phyloP scores from a whole-genome alignment of 2,797 vertebrate genomes.

The Aphelocoma californica region DNA sequence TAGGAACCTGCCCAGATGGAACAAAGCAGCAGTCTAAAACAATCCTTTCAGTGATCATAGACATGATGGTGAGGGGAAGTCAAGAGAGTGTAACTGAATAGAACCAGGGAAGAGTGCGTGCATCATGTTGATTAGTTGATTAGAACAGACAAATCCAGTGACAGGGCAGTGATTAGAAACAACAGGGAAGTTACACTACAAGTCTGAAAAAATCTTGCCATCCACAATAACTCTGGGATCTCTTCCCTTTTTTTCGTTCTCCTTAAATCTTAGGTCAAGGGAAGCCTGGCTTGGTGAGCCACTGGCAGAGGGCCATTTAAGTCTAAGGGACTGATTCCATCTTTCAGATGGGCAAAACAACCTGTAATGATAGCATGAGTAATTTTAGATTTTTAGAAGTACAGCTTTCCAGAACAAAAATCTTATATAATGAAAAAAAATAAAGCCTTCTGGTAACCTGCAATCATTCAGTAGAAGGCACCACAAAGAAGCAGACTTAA shows the following conservation, averaged over 20 bases:
- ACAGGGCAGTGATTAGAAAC: background rate
- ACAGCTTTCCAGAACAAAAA: background rate
- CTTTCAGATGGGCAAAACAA: background rate
- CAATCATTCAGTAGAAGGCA: background rate
- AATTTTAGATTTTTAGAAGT: background rate
- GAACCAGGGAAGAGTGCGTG: background rate
- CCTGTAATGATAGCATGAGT: background rate
- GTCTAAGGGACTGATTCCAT: background rate
- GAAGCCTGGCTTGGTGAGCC: background rate
- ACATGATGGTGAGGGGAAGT: accelerated
- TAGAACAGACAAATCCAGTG: background rate
- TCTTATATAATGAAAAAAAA: background rate
- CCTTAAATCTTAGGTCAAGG: background rate
- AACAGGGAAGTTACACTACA: background rate
- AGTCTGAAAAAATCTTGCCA: background rate
- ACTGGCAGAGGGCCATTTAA: background rate
- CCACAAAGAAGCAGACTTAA: background rate
- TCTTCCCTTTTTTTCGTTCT: background rate
- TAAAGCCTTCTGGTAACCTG: background rate
- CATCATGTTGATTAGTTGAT: accelerated
- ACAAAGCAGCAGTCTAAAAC: background rate
- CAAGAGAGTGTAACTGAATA: background rate
- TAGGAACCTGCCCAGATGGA: background rate
- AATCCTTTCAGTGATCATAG: background rate
- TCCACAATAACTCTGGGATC: background rate